phyloP scores from a whole-genome alignment of 2,888 invertebrate species.

The Drosophila meridionalis region DNA sequence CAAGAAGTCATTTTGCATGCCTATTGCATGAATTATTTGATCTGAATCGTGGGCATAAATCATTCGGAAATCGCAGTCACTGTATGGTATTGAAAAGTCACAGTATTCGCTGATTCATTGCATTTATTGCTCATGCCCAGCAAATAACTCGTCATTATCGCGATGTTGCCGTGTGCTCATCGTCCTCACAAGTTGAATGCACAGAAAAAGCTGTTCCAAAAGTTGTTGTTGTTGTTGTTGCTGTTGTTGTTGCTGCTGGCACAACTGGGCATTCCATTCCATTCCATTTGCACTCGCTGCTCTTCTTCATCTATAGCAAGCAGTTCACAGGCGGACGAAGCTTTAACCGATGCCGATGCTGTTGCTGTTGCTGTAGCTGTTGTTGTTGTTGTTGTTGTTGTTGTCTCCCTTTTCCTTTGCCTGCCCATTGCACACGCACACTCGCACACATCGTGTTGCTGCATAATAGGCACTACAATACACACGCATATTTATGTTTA shows the following conservation, averaged over 20 bases:
- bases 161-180: constrained; percentile 49
- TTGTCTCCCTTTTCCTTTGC: constrained; percentile 24
- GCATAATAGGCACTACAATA: constrained; percentile 5
- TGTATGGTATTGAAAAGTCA: constrained; percentile 21
- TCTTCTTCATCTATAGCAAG: constrained; percentile 23
- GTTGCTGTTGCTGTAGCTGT: not conserved
- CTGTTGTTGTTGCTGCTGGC: constrained; percentile 50
- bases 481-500: constrained; percentile 30
- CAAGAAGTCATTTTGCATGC: not conserved
- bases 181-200: constrained; percentile 47
- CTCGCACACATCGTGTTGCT: constrained; percentile 1
- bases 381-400: constrained; percentile 21
- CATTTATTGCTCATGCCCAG: constrained; percentile 45
- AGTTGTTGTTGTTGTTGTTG: constrained; percentile 62
- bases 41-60: constrained; percentile 2
- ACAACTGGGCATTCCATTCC: constrained; percentile 56
- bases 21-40: not conserved
- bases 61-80: constrained; percentile 11
- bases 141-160: constrained; percentile 48
- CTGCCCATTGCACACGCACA: constrained; percentile 5
- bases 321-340: constrained; percentile 33
- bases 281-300: constrained; percentile 44
- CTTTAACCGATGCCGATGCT: constrained; percentile 35
- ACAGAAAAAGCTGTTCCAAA: constrained; percentile 71
- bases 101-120: constrained; percentile 42